Evolutionary conservation across 1,140 invertebrate genomes (phyloP), one percentile per base, ranked within the genome.

Genomic region (Cydia splendana): DNA sequence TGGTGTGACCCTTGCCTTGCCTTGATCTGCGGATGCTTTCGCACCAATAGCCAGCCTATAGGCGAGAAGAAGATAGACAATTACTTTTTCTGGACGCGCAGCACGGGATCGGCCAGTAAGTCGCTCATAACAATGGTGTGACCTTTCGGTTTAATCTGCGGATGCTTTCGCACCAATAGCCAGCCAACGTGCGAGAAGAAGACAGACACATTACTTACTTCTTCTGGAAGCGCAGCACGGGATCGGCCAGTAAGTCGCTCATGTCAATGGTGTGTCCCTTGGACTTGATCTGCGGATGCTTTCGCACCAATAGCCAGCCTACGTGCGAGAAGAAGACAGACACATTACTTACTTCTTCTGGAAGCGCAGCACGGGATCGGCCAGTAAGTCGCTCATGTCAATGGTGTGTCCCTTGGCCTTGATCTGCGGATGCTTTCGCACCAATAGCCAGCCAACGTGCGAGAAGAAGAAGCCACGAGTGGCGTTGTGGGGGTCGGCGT

Each of bases 281-380:
- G 5, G 90, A 93, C 76, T 95, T 96, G 53, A 97, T 96, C 62
- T 96, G 95, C 0, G 96, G 96, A 85, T 97, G 97, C 84, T 97
- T 97, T 76, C 94, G 94, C 77, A 96, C 95, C 83, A 97, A 91
- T 73, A 98, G 88, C 97, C 97, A 98, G 9, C 97, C 97, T 51
- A 97, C 94, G 82, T 98, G 97, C 0, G 96, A 94, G 88, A 97
- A 98, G 93, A 98, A 98, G 87, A 98, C n/a, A n/a, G n/a, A n/a
- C n/a, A n/a, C n/a, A 53, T 18, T 48, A 85, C 86, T 89, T 76
- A 95, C 95, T 94, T 97, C 86, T 96, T 95, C 84, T 97, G 96
- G 82, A 97, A 96, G 62, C 94, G 92, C 45, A 97, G 93, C 1
- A 98, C 94, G 10, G 96, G 96, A 91, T 98, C 97, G 13, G 93